Conservation (phyloP, 2,888 invertebrate species). For the Melinaea menophilus region DNA sequence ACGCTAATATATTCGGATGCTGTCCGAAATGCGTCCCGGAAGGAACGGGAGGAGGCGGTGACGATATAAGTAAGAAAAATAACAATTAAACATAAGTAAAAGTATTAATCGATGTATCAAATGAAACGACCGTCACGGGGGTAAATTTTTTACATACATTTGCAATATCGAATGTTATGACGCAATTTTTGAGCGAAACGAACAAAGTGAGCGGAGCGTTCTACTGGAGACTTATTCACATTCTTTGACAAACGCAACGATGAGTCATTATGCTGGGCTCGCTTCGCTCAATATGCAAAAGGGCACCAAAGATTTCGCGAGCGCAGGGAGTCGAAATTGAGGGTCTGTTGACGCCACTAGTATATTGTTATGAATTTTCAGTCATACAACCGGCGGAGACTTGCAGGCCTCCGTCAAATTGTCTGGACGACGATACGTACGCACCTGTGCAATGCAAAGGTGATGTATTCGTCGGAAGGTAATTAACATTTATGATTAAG, state of each 20-base stretch:
- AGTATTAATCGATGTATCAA: neutral
- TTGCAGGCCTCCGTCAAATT: slow-evolving; percentile 56
- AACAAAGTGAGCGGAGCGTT: no score
- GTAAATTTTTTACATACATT: neutral
- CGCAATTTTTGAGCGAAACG: neutral
- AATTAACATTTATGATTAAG: slow-evolving; percentile 31
- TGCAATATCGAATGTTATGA: neutral
- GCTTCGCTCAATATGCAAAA: no score
- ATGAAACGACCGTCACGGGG: neutral
- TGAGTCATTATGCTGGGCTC: no score
- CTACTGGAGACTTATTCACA: no score
- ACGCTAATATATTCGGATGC: slow-evolving; percentile 54
- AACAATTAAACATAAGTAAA: neutral
- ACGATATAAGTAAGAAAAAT: slow-evolving; percentile 6
- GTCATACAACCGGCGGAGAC: slow-evolving; percentile 25
- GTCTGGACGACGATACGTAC: slow-evolving; percentile 77
- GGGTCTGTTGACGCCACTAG: neutral
- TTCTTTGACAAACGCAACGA: no score
- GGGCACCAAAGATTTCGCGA: no score
- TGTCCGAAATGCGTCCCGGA: slow-evolving; percentile 63
- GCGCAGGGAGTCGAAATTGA: no score
- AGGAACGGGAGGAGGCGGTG: slow-evolving; percentile 32
- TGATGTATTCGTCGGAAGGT: slow-evolving; percentile 79
- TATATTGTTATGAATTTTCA: slow-evolving; percentile 1
- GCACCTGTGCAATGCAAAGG: slow-evolving; percentile 83